Base-by-base conservation (phyloP, 37 sponge, comb jelly and placozoan genomes). In the Beroe forskalii region DNA sequence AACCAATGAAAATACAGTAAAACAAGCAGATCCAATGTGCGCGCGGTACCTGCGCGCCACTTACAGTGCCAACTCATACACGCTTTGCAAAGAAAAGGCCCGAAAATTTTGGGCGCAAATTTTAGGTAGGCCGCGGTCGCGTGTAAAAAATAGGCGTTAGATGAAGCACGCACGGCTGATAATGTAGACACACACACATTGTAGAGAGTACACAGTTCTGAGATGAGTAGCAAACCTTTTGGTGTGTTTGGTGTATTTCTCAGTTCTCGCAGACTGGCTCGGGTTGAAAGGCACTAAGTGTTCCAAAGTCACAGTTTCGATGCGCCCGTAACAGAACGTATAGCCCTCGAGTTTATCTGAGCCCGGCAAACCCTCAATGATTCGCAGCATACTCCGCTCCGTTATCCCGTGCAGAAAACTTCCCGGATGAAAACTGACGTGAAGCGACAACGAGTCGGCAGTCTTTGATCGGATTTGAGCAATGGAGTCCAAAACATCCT, bases 71-170 rank as follows among this genome's bases (percentile, higher is more conserved):
- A 38, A 72, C 75, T 38, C 14, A 33, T 72, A 72, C 40, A 72
- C 75, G 14, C 75, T 72, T 37, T 72, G 75, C 75, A 72, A 37
- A 22, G 30, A 39, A 36, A 37, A 39, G 40, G 19, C 30, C 75
- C 30, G 22, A 37, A 72, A 72, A 72, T 17, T 38, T 72, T 72
- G 75, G 75, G 75, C 75, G 75, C 75, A 72, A 72, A 63, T 63
- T 63, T 28, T 30, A 63, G 75, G 75, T 72, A 72, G 75, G 35
- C 75, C 75, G 66, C 66, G 66, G 66, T 6, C 66, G 66, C 66
- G 66, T 63, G 66, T 63, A 63, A 63, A 24, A 63, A 28, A 63
- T 63, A 63, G 66, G 25, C 66, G n/a, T n/a, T n/a, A n/a, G n/a
- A n/a, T n/a, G n/a, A n/a, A n/a, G n/a, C n/a, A n/a, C n/a, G n/a